A percentile compares a stretch with the other conserved stretches of the same genome.
Evolutionary conservation across 2,797 vertebrate species (phyloP).

Genomic region (Siniperca undulata): DNA sequence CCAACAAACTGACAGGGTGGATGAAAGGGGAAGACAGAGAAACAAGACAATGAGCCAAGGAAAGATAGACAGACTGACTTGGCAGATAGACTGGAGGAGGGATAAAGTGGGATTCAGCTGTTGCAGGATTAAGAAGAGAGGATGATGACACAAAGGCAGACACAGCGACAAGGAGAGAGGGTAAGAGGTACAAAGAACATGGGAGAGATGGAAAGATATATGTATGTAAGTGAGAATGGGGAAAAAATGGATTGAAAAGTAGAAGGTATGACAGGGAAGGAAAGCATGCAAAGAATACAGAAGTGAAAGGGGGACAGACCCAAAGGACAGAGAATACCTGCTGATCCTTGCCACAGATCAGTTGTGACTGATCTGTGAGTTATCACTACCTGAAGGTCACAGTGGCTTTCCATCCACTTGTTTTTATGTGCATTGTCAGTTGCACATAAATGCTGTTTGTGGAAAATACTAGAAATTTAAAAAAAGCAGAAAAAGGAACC

Average conservation of each 20-base stretch:
- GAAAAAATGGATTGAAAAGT: not conserved
- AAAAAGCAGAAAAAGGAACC: not conserved
- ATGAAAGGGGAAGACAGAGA: constrained; percentile 43
- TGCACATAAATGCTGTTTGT: not conserved
- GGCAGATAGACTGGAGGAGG: constrained; percentile 58
- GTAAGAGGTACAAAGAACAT: not conserved
- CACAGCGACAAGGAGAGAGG: constrained; percentile 3
- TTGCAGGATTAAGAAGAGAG: constrained; percentile 55
- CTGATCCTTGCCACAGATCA: not conserved
- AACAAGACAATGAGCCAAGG: constrained; percentile 50
- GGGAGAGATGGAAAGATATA: constrained; percentile 22
- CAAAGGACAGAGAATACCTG: not conserved
- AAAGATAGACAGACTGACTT: constrained; percentile 53
- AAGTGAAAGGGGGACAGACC: not conserved
- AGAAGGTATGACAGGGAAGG: not conserved
- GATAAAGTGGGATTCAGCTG: constrained; percentile 72
- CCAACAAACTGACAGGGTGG: constrained; percentile 30
- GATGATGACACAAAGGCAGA: constrained; percentile 48
- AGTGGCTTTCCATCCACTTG: not conserved
- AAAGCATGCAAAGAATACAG: not conserved
- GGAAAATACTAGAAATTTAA: not conserved
- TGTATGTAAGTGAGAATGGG: not conserved
- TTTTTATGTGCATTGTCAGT: not conserved
- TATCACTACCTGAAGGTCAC: not conserved
- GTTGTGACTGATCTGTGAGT: not conserved